These are phyloP conservation scores for Zaprionus taronus DNA, from an alignment of 1,140 invertebrate species.

Conservation along the genomic window DNA sequence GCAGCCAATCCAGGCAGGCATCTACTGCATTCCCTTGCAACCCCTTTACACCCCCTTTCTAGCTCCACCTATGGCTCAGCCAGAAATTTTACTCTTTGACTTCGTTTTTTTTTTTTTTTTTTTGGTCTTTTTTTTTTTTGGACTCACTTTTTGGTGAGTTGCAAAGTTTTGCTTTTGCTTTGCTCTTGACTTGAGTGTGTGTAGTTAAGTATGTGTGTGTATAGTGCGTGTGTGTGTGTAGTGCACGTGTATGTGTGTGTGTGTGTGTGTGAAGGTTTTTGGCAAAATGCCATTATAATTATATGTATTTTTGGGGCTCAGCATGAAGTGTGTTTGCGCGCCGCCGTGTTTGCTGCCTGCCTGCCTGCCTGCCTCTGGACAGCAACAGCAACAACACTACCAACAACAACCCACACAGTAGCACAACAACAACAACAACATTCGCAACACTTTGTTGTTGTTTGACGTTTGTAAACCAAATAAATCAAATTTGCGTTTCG, in stretches of 20 bases:
- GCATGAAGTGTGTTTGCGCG: constrained; percentile 36
- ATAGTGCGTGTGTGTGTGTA: neutral
- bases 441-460: constrained; percentile 32
- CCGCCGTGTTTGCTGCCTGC: constrained; percentile 37
- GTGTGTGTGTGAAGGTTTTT: constrained; percentile 42
- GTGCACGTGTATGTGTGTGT: neutral
- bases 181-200: constrained; percentile 1
- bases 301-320: constrained; percentile 53
- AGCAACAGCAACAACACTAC: neutral
- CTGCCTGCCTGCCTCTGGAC: neutral
- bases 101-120: constrained; percentile 4
- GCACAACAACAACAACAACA: constrained; percentile 17
- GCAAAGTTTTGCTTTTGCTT: neutral
- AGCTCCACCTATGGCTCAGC: neutral
- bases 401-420: neutral
- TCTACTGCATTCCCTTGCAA: neutral
- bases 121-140: constrained; percentile 1
- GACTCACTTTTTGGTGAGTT: neutral
- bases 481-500: constrained; percentile 24
- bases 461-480: constrained; percentile 26
- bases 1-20: neutral
- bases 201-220: neutral
- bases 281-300: constrained; percentile 80
- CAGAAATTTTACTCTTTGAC: constrained; percentile 12
- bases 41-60: neutral